These are phyloP conservation scores for Alloscopus bannaensis DNA, from an alignment of 2,888 invertebrate genomes.

Conservation along the genomic window DNA sequence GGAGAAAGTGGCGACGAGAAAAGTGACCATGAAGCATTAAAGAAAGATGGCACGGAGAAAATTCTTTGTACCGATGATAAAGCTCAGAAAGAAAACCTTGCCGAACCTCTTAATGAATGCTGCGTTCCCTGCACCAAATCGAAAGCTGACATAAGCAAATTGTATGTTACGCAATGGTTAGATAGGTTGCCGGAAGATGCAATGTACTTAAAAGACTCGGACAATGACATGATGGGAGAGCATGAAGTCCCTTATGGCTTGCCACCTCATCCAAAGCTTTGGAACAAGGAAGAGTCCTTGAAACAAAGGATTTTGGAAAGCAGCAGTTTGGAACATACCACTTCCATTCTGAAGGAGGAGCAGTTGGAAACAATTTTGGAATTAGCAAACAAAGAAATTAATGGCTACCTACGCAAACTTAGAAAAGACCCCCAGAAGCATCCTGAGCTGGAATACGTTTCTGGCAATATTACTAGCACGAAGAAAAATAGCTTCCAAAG, in stretches of 20 bases:
- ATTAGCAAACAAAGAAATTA: conserved; percentile 9
- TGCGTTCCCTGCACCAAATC: too few species aligned
- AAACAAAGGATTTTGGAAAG: conserved; percentile 19
- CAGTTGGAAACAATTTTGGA: conserved; percentile 30
- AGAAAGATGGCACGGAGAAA: too few species aligned
- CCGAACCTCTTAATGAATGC: too few species aligned
- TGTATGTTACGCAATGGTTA: conserved; percentile 19
- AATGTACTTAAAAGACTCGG: neutral
- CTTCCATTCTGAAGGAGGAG: neutral
- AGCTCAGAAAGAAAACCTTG: too few species aligned
- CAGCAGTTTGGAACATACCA: neutral
- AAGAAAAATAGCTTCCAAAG: too few species aligned
- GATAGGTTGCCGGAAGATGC: conserved; percentile 12
- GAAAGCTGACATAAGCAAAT: too few species aligned
- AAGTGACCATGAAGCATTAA: too few species aligned
- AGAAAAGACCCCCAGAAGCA: neutral
- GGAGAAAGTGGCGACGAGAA: too few species aligned
- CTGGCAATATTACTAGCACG: too few species aligned
- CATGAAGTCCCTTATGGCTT: neutral
- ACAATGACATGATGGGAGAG: conserved; percentile 27
- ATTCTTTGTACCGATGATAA: too few species aligned
- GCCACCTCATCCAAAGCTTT: neutral
- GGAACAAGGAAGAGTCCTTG: conserved; percentile 20
- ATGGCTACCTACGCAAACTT: conserved; percentile 10
- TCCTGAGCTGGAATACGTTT: conserved; percentile 25